phyloP scores from a whole-genome alignment of 2,888 invertebrate genomes.

The Diaprepes abbreviatus region DNA sequence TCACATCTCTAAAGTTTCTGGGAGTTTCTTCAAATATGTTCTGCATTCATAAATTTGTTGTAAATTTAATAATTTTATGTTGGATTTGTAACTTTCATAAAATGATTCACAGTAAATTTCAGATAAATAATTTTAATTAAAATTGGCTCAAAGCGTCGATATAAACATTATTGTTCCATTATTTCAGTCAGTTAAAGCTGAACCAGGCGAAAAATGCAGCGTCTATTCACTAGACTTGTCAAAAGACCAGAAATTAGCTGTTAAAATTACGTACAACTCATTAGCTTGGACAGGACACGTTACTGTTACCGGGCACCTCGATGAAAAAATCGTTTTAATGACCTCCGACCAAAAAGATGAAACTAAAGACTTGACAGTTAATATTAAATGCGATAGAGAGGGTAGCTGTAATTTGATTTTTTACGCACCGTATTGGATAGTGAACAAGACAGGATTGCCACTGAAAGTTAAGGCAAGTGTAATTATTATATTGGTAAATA shows the following conservation, averaged over 20 bases:
- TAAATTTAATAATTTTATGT: too few species aligned
- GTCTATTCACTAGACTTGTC: slow-evolving; percentile 77
- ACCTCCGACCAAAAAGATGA: slow-evolving; percentile 77
- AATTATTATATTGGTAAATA: too few species aligned
- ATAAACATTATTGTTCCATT: neutral
- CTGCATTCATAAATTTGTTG: too few species aligned
- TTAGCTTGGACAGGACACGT: slow-evolving; percentile 81
- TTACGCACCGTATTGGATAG: slow-evolving; percentile 89
- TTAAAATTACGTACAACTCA: slow-evolving; percentile 73
- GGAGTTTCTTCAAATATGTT: too few species aligned
- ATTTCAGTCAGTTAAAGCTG: slow-evolving; percentile 71
- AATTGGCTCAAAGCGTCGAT: too few species aligned
- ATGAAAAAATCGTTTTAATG: slow-evolving; percentile 68
- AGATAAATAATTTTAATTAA: too few species aligned
- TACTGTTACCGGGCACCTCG: slow-evolving; percentile 76
- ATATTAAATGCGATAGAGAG: slow-evolving; percentile 76
- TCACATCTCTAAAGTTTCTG: too few species aligned
- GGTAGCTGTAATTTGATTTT: slow-evolving; percentile 77
- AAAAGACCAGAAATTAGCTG: slow-evolving; percentile 69
- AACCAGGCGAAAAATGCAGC: slow-evolving; percentile 80
- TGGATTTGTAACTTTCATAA: too few species aligned
- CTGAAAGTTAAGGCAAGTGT: slow-evolving; percentile 80
- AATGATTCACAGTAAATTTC: too few species aligned
- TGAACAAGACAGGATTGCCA: slow-evolving; percentile 89
- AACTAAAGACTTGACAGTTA: slow-evolving; percentile 77